Conservation (phyloP, 2,888 invertebrate genomes). For the Kuschelorhynchus macadamiae region DNA sequence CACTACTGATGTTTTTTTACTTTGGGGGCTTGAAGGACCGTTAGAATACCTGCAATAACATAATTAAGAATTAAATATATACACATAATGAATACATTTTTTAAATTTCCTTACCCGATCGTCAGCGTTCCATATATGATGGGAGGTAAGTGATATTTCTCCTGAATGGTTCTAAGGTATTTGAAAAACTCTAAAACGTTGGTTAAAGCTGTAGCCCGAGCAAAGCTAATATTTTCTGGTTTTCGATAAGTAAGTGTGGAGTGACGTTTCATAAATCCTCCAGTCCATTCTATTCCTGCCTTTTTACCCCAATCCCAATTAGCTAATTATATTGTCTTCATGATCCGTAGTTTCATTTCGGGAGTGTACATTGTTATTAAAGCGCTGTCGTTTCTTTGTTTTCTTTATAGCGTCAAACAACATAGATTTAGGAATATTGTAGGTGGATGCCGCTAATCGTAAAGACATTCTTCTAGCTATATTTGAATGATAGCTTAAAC, state of each 20-base stretch:
- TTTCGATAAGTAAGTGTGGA: conserved; percentile 39
- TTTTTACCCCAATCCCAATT: conserved; percentile 11
- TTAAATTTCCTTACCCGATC: too few species aligned
- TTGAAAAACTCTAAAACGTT: conserved; percentile 24
- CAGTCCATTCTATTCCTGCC: conserved; percentile 27
- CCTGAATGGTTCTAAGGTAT: conserved; percentile 35
- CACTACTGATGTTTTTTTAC: conserved; percentile 43
- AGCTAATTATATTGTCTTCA: too few species aligned
- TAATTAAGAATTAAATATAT: too few species aligned
- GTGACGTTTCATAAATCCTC: conserved; percentile 27
- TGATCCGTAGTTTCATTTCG: conserved; percentile 11
- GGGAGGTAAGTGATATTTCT: not conserved
- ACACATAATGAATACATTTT: too few species aligned
- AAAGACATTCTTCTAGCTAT: not conserved
- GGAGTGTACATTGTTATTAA: conserved; percentile 18
- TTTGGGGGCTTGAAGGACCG: not conserved
- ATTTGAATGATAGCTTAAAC: conserved; percentile 8
- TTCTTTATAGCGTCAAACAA: conserved; percentile 4
- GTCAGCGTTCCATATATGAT: not conserved
- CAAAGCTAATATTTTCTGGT: conserved; percentile 44
- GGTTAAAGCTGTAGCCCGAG: conserved; percentile 35
- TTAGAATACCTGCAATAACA: not conserved
- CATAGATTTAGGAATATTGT: conserved; percentile 28
- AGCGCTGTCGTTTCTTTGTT: conserved; percentile 14
- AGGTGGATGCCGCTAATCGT: conserved; percentile 10